Evolutionary conservation across 2,888 invertebrate genomes (phyloP).

Genomic region (Ethmia dodecea): DNA sequence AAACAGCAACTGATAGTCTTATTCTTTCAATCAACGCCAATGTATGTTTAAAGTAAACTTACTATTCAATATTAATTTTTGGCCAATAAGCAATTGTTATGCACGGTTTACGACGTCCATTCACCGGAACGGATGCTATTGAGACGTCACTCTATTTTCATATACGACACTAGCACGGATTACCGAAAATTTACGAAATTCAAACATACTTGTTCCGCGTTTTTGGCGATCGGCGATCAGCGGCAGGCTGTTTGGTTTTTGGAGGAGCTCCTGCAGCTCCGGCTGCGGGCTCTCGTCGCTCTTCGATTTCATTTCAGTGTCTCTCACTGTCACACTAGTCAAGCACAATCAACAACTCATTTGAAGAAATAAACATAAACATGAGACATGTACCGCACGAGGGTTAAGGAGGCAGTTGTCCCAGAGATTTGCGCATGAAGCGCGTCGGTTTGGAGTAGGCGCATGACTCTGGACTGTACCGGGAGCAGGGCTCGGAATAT

Average conservation of each 20-base stretch:
- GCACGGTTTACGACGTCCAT: conserved; percentile 38
- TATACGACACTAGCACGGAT: conserved; percentile 26
- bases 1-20: too few relatives aligned
- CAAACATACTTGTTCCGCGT: conserved; percentile 55
- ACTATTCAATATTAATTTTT: conserved; percentile 28
- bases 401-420: background rate
- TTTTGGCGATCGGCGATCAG: conserved; percentile 39
- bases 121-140: conserved; percentile 55
- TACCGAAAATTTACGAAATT: conserved; percentile 16
- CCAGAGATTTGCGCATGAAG: conserved; percentile 4
- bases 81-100: conserved; percentile 27
- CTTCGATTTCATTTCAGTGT: conserved; percentile 47
- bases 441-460: conserved; percentile 29
- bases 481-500: conserved; percentile 32
- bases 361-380: conserved; percentile 14
- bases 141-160: conserved; percentile 40
- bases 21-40: too few relatives aligned
- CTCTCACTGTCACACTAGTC: conserved; percentile 35
- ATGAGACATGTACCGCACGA: conserved; percentile 10
- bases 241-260: conserved; percentile 46
- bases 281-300: conserved; percentile 42
- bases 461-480: conserved; percentile 47
- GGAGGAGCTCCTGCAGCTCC: conserved; percentile 63
- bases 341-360: conserved; percentile 12
- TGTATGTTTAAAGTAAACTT: too few relatives aligned